Percentiles rank a stretch among this genome's conserved stretches.
Evolutionary conservation across 2,797 vertebrate species (phyloP).

Genomic region (Chelon labrosus): DNA sequence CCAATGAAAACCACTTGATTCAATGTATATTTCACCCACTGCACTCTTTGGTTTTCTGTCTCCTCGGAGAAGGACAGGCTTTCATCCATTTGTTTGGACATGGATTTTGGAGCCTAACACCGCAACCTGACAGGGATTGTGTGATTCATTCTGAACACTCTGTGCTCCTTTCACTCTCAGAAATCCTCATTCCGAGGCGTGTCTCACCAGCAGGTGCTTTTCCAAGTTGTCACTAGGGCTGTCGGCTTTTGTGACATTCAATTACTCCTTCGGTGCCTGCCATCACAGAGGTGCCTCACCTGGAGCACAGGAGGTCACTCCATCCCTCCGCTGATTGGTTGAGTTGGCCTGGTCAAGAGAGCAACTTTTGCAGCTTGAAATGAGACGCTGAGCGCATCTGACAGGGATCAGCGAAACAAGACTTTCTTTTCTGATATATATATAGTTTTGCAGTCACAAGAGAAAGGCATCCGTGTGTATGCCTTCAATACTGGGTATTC

Average conservation of each 20-base stretch:
- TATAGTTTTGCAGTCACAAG: constrained; percentile 23
- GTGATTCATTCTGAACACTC: constrained; percentile 37
- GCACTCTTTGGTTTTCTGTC: not conserved
- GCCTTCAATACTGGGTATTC: not conserved
- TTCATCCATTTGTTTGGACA: constrained; percentile 5
- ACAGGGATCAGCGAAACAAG: constrained; percentile 45
- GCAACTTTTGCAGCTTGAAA: constrained; percentile 51
- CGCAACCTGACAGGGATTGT: constrained; percentile 34
- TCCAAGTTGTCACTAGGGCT: constrained; percentile 61
- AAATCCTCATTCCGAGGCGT: constrained; percentile 53
- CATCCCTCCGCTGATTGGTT: constrained; percentile 54
- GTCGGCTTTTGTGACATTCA: constrained; percentile 76
- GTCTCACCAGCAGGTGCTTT: constrained; percentile 62
- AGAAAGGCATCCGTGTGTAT: constrained; percentile 13
- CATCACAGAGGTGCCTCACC: constrained; percentile 56
- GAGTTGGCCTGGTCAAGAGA: constrained; percentile 55
- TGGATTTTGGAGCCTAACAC: constrained; percentile 5
- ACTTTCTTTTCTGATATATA: constrained; percentile 27
- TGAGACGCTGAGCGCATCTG: constrained; percentile 57
- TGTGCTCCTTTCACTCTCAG: constrained; percentile 38
- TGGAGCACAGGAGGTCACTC: constrained; percentile 52
- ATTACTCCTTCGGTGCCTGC: constrained; percentile 67
- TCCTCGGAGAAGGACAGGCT: not conserved
- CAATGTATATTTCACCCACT: not conserved
- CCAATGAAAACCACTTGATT: not conserved